Evolutionary conservation across 2,113 vertebrate species (phyloP).

Genomic region (Caloenas nicobarica): DNA sequence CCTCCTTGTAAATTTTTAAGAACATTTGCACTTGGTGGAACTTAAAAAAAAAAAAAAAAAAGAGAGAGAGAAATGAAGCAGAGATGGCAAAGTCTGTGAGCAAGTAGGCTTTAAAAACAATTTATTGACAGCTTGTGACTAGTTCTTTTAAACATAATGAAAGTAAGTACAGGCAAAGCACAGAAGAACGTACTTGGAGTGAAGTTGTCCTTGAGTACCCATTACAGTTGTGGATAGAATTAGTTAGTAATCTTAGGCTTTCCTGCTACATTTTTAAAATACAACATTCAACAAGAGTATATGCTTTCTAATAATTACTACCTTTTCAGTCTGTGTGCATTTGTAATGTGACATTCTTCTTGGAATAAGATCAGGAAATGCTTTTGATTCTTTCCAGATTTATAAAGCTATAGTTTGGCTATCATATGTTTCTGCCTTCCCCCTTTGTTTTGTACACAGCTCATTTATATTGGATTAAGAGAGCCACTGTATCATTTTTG

Average conservation of each 20-base stretch:
- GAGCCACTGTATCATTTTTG: neutral
- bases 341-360: neutral
- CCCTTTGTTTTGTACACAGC: neutral
- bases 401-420: neutral
- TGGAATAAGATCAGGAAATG: neutral
- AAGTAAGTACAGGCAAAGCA: neutral
- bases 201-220: neutral
- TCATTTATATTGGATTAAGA: neutral
- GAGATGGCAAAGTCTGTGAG: neutral
- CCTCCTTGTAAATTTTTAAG: neutral
- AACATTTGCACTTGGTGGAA: neutral
- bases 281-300: neutral
- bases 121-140: neutral
- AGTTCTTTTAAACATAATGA: neutral
- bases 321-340: neutral
- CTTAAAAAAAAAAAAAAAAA: neutral
- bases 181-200: neutral
- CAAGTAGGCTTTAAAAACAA: constrained; percentile 1
- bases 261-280: neutral
- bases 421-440: neutral
- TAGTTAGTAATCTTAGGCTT: neutral
- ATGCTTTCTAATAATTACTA: constrained; percentile 5
- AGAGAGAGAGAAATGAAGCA: neutral
- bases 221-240: neutral
- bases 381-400: neutral